Evolutionary conservation across 2,113 vertebrate genomes (phyloP).

Genomic region (Alexandromys fortis): DNA sequence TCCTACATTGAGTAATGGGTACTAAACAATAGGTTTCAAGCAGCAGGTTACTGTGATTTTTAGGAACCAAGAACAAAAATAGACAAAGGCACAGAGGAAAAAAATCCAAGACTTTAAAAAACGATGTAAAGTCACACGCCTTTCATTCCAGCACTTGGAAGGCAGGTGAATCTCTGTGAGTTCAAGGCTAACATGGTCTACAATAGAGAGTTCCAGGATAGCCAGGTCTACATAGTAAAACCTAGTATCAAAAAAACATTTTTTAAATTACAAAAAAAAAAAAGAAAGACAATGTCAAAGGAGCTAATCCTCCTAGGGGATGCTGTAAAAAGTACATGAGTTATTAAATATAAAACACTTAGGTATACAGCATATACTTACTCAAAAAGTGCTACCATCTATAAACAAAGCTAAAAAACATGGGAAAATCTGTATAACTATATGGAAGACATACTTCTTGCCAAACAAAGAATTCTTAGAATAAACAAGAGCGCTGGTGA

Average conservation of each 20-base stretch:
- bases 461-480: conserved; percentile 37
- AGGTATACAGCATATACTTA: background rate
- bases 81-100: conserved; percentile 29
- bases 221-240: background rate
- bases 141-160: background rate
- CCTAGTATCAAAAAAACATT: too few relatives aligned
- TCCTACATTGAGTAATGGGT: conserved; percentile 33
- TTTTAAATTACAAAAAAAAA: background rate
- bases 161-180: background rate
- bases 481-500: background rate
- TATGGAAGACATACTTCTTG: conserved; percentile 10
- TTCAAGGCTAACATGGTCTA: background rate
- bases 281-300: conserved; percentile 16
- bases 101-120: conserved; percentile 29
- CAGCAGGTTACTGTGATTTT: background rate
- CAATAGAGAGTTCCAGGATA: background rate
- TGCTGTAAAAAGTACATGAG: conserved; percentile 18
- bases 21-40: conserved; percentile 22
- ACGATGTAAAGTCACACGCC: background rate
- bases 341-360: conserved; percentile 22
- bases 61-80: conserved; percentile 30
- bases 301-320: background rate
- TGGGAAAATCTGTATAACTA: background rate
- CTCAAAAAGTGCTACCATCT: background rate
- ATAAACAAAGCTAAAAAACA: conserved; percentile 51